Evolutionary conservation across 2,113 vertebrate species (phyloP).

Genomic region (Centrocercus urophasianus): DNA sequence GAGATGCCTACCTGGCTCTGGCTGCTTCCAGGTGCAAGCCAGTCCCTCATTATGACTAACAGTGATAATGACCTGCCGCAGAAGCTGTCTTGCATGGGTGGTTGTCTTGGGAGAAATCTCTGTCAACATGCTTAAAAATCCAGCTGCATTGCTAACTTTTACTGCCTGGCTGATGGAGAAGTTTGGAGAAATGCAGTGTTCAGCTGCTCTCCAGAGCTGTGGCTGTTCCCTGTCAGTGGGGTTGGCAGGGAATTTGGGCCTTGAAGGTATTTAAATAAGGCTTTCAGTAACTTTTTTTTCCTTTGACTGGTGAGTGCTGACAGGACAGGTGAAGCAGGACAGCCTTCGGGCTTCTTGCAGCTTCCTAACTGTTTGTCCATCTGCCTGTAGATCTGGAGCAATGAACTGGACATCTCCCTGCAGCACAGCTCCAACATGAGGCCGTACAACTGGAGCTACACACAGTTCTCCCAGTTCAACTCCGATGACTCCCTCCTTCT

Average conservation of each 20-base stretch:
- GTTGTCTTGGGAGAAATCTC: background rate
- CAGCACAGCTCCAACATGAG: constrained; percentile 96
- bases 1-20: background rate
- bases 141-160: background rate
- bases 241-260: background rate
- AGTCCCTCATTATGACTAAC: background rate
- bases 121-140: background rate
- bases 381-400: constrained; percentile 89
- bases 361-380: background rate
- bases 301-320: background rate
- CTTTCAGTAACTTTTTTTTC: background rate
- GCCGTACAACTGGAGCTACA: constrained; percentile 97
- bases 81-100: background rate
- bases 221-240: background rate
- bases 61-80: background rate
- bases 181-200: background rate
- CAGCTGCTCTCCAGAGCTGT: background rate
- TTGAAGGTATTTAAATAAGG: background rate
- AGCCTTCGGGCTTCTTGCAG: background rate
- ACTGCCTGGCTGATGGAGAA: background rate
- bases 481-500: constrained; percentile 92
- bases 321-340: background rate
- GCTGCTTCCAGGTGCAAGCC: background rate
- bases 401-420: constrained; percentile 87
- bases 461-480: constrained; percentile 99